phyloP scores from a whole-genome alignment of 2,113 vertebrate species.

The Ancistrus triradiatus region DNA sequence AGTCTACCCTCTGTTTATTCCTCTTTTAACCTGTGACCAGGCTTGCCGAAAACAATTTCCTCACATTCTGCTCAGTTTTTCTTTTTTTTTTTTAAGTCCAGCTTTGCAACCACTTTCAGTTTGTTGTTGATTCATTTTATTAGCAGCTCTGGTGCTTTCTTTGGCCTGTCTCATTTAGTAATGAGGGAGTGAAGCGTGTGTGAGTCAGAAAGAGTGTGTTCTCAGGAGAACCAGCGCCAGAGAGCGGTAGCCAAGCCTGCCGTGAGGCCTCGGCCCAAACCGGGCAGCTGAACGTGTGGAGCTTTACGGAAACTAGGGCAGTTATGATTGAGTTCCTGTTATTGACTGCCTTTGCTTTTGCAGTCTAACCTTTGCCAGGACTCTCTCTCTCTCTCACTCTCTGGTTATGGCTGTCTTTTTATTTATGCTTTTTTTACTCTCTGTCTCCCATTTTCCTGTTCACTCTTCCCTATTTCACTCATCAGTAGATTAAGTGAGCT shows the following conservation, averaged over 20 bases:
- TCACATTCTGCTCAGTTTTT: no score
- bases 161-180: constrained; percentile 49
- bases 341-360: constrained; percentile 72
- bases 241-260: constrained; percentile 50
- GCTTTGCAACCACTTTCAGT: constrained; percentile 35
- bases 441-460: no score
- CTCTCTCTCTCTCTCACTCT: no score
- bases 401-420: no score
- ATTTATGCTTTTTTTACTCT: no score
- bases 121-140: constrained; percentile 50
- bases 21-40: no score
- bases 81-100: no score
- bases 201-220: constrained; percentile 57
- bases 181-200: constrained; percentile 30
- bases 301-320: constrained; percentile 78
- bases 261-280: constrained; percentile 61
- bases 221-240: constrained; percentile 7
- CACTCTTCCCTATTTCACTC: no score
- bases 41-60: no score
- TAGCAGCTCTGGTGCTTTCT: constrained; percentile 49
- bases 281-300: constrained; percentile 60
- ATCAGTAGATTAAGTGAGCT: no score
- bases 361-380: constrained; percentile 29
- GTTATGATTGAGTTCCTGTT: constrained; percentile 94
- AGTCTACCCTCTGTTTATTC: no score